Conservation (phyloP, 2,113 vertebrate species). For the Hymenochirus boettgeri region DNA sequence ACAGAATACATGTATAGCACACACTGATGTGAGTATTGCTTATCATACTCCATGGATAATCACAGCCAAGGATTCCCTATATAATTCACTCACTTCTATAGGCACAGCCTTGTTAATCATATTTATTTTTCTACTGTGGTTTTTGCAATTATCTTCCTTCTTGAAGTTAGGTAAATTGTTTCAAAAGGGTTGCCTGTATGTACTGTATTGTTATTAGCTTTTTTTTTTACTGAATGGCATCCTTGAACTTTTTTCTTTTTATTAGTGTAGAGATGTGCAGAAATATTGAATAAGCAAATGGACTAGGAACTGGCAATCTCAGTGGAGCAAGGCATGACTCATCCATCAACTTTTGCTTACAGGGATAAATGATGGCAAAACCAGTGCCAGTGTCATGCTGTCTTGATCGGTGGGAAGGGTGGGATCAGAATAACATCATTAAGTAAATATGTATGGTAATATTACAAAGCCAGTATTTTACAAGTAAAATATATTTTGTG, state of each 20-base stretch:
- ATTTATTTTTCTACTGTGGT: too few relatives aligned
- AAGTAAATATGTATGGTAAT: conserved; percentile 3
- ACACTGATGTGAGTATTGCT: too few relatives aligned
- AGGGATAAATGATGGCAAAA: neutral
- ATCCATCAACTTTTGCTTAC: neutral
- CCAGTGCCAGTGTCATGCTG: neutral
- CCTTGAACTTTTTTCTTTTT: neutral
- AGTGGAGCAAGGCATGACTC: neutral
- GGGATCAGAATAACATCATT: neutral
- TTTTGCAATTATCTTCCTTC: too few relatives aligned
- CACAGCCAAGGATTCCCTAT: too few relatives aligned
- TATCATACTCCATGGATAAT: too few relatives aligned
- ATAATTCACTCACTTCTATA: too few relatives aligned
- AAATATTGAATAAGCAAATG: neutral
- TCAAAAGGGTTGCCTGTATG: too few relatives aligned
- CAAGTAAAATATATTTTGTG: neutral
- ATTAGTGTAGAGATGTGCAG: neutral
- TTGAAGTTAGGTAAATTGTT: too few relatives aligned
- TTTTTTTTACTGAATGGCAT: neutral
- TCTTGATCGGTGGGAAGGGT: neutral
- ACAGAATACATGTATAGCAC: too few relatives aligned
- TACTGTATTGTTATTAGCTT: neutral
- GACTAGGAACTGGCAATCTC: neutral
- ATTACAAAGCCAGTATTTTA: neutral
- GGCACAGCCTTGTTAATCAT: too few relatives aligned